Conservation (phyloP, 1,140 invertebrate species). For the Cataglyphis hispanica region DNA sequence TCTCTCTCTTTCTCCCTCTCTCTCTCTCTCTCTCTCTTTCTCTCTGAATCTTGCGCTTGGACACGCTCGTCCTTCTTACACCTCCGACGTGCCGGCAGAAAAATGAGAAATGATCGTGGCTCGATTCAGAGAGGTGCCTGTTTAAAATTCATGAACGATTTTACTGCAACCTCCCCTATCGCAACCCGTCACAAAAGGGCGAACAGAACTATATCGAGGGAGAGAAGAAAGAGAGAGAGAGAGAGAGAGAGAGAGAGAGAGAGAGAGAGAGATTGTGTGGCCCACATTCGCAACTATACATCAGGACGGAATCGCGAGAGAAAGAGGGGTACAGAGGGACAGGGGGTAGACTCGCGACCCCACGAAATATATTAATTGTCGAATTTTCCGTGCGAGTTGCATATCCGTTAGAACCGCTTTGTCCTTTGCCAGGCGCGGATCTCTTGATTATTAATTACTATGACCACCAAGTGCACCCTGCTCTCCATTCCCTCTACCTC, state of each 20-base stretch:
- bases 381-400: conserved; percentile 80
- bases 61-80: conserved; percentile 68
- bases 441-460: conserved; percentile 77
- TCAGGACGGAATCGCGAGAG: conserved; percentile 13
- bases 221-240: conserved; percentile 16
- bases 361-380: conserved; percentile 83
- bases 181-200: conserved; percentile 76
- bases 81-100: conserved; percentile 77
- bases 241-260: conserved; percentile 41
- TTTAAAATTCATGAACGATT: conserved; percentile 87
- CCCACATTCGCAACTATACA: conserved; percentile 72
- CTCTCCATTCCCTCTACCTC: neutral
- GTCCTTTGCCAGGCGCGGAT: conserved; percentile 73
- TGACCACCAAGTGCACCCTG: conserved; percentile 54
- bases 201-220: conserved; percentile 77
- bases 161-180: conserved; percentile 76
- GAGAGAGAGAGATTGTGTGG: conserved; percentile 64
- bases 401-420: conserved; percentile 77
- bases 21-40: conserved; percentile 8
- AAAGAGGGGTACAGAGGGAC: neutral
- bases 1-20: neutral
- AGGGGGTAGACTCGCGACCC: conserved; percentile 26
- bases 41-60: conserved; percentile 65
- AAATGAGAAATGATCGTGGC: conserved; percentile 86
- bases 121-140: conserved; percentile 82